phyloP scores from a whole-genome alignment of 1,140 invertebrate species.

The Psix sp. region DNA sequence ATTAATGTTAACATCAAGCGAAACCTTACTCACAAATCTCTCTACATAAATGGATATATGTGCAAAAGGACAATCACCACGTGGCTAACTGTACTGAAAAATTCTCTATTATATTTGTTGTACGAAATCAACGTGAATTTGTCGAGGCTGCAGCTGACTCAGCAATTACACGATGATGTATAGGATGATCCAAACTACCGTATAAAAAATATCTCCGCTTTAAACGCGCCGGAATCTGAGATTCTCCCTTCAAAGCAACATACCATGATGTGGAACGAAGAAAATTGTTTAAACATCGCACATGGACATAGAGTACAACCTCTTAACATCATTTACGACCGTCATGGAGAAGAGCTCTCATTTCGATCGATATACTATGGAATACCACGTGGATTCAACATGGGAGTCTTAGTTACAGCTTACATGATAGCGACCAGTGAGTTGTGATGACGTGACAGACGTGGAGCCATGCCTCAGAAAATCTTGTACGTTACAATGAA shows the following conservation, averaged over 20 bases:
- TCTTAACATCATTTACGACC: slow-evolving; percentile 54
- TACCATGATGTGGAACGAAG: slow-evolving; percentile 64
- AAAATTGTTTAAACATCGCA: slow-evolving; percentile 59
- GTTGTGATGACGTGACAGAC: slow-evolving; percentile 42
- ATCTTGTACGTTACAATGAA: slow-evolving; percentile 60
- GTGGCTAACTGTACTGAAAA: slow-evolving; percentile 20
- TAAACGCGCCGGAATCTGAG: slow-evolving; percentile 27
- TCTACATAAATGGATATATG: slow-evolving; percentile 25
- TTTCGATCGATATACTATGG: slow-evolving; percentile 68
- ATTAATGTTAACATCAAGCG: slow-evolving; percentile 65
- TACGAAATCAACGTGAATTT: slow-evolving; percentile 28
- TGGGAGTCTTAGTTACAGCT: slow-evolving; percentile 40
- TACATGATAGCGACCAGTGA: slow-evolving; percentile 59
- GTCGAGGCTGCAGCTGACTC: too few species aligned
- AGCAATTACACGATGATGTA: too few species aligned
- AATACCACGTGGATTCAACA: slow-evolving; percentile 61
- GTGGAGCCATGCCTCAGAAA: slow-evolving; percentile 46
- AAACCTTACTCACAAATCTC: slow-evolving; percentile 55
- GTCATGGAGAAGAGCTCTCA: slow-evolving; percentile 68
- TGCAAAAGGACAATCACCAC: slow-evolving; percentile 47
- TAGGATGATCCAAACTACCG: too few species aligned
- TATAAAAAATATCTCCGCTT: slow-evolving; percentile 46
- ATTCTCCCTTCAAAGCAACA: slow-evolving; percentile 59
- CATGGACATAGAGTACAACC: slow-evolving; percentile 56
- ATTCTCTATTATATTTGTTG: slow-evolving; percentile 36